Evolutionary conservation across 2,797 vertebrate species (phyloP).

Genomic region (Spinus pinus): DNA sequence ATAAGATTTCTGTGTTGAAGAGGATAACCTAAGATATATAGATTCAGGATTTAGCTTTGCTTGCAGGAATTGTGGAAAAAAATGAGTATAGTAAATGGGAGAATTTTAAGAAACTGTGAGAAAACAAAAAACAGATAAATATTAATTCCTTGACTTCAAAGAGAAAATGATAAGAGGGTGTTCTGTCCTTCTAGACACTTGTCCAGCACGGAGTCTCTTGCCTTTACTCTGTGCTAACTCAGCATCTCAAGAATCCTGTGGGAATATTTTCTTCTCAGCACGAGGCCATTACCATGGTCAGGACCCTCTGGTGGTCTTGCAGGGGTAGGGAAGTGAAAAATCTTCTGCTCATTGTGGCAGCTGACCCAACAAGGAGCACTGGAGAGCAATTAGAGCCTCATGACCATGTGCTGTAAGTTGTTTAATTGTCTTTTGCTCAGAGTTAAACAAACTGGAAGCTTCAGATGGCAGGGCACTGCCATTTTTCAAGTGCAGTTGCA

Average conservation of each 20-base stretch:
- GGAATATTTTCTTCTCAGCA: background rate
- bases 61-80: background rate
- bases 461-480: slow-evolving; percentile 9
- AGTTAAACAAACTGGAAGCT: slow-evolving; percentile 45
- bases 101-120: background rate
- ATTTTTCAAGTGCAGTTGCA: slow-evolving; percentile 52
- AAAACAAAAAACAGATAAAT: slow-evolving; percentile 8
- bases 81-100: background rate
- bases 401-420: background rate
- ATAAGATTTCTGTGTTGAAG: background rate
- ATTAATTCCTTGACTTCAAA: slow-evolving; percentile 25
- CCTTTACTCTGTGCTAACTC: slow-evolving; percentile 7
- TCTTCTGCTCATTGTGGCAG: background rate
- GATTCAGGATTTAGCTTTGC: slow-evolving; percentile 21
- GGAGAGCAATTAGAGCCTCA: background rate
- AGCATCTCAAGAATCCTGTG: background rate
- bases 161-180: slow-evolving; percentile 8
- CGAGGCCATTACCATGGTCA: background rate
- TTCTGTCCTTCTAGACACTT: background rate
- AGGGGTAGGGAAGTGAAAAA: background rate
- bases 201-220: background rate
- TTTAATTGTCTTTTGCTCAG: slow-evolving; percentile 53
- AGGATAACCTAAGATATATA: background rate
- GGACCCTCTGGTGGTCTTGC: background rate
- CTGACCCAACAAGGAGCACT: background rate